Evolutionary conservation across 2,113 vertebrate species (phyloP), one percentile per base, ranked within the genome.

Genomic region (Cepphus grylle): DNA sequence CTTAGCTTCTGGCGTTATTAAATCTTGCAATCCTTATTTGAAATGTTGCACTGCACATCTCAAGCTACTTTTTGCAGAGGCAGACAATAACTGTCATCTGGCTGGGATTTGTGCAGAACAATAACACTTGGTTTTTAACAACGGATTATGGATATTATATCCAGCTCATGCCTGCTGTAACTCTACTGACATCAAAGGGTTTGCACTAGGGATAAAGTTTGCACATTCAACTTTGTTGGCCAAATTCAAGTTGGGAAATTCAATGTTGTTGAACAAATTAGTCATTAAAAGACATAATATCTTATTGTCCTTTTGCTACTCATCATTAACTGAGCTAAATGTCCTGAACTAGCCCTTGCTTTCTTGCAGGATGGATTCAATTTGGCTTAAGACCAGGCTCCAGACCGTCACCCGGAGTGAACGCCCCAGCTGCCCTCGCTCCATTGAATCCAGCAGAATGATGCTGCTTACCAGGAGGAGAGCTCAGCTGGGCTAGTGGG

Each of bases 51-150:
- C 86, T 3, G 55, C 86, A 65, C 70, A 91, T 95, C 86, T 94
- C 91, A 5, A 91, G 91, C 94, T 95, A 89, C 91, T 93, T 90
- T 96, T 95, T 87, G 81, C 73, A 89, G 93, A 94, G 70, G 84
- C 97, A 95, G 93, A 95, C 93, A 96, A 96, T 97, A 81, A 93
- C 93, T 97, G 91, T 97, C 97, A 96, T 97, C 97, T 97, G 97
- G 83, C 96, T 95, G 87, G 89, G 94, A 96, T 96, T 95, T 97
- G 81, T 88, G 71, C 79, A 91, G 95, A 96, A 97, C 96, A 97
- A 96, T 97, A 90, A 96, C 42, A 52, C 89, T 97, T 71, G 84
- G 84, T 90, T 97, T 97, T 94, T 96, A 95, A 95, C 79, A 95
- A 47, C 2, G 10, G 91, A 95, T 96, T 95, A 97, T 71, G 89